Evolutionary conservation across 2,888 invertebrate species (phyloP), one percentile per base, ranked within the genome.

Genomic region (Chymomyza caudatula): DNA sequence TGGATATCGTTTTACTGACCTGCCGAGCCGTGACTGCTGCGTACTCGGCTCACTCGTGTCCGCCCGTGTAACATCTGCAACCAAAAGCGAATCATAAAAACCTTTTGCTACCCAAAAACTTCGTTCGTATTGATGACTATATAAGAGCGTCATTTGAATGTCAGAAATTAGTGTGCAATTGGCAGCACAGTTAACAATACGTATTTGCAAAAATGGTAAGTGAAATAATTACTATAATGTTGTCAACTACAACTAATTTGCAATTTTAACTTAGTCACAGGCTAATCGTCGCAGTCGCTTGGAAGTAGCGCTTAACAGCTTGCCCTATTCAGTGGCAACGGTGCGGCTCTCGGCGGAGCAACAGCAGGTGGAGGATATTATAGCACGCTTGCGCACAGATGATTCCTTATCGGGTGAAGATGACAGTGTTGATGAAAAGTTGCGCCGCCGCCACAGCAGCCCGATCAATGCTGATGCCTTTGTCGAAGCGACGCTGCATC

Each of bases 231-330:
- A n/a, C n/a, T n/a, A n/a, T n/a, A n/a, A n/a, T n/a, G n/a, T n/a
- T n/a, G n/a, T n/a, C n/a, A 13, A 6, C 0, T 3, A n/a, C n/a
- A n/a, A 51, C 20, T 20, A 13, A 17, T 15, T 2, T 47, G n/a
- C n/a, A n/a, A n/a, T 4, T 47, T 17, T 17, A 13, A 25, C 6
- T 25, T n/a, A 11, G 3, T 8, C 59, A 1, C 11, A 86, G 82
- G 58, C 60, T 13, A 65, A 55, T 44, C 86, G 81, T 23, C 86
- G 84, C 2, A 65, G 85, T 56, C 74, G 81, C 6, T 65, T 81
- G 5, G 83, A 86, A 22, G 68, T 69, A 19, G 81, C 86, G 0
- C 60, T 86, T 17, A 74, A 62, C 63, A 69, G 68, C 4, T 3
- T 81, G 61, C 81, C 81, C 29, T 81, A 84, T 42, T 57, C 76